A percentile compares a stretch with the other conserved stretches of the same genome.
phyloP scores from a whole-genome alignment of 2,888 invertebrate genomes.

The Calameuta pallipes region DNA sequence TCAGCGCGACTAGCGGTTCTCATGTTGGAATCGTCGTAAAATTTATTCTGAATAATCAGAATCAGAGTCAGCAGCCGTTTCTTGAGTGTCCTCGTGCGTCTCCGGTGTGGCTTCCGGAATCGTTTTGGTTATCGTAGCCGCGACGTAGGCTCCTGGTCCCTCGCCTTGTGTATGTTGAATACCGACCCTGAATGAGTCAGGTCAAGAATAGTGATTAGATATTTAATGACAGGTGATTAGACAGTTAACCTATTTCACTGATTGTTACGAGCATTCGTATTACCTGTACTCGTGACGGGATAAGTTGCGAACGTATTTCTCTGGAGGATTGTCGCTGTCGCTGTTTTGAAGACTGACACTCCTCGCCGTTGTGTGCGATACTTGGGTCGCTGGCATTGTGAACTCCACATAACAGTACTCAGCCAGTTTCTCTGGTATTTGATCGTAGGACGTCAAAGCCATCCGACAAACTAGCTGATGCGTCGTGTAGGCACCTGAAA shows the following conservation, averaged over 20 bases:
- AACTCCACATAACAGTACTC: conserved; percentile 93
- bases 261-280: background rate
- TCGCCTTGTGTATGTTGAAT: conserved; percentile 88
- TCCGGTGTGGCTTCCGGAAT: conserved; percentile 60
- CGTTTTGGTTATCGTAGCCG: conserved; percentile 70
- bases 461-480: conserved; percentile 95
- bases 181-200: conserved; percentile 75
- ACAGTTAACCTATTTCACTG: background rate
- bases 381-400: conserved; percentile 98
- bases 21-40: conserved; percentile 2
- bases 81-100: conserved; percentile 53
- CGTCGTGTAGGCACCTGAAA: conserved; percentile 94
- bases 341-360: conserved; percentile 91
- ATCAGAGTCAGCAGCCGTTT: conserved; percentile 68
- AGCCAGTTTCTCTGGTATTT: conserved; percentile 93
- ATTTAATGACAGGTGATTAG: background rate
- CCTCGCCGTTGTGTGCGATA: conserved; percentile 94
- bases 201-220: background rate
- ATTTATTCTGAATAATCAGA: conserved; percentile 69
- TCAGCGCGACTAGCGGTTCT: conserved; percentile 11
- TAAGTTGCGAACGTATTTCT: conserved; percentile 97
- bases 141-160: conserved; percentile 75
- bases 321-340: conserved; percentile 90
- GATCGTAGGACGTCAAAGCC: conserved; percentile 96
- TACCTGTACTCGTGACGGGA: conserved; percentile 95